Evolutionary conservation across 2,797 vertebrate genomes (phyloP).

Genomic region (Microctenopoma lineatum): DNA sequence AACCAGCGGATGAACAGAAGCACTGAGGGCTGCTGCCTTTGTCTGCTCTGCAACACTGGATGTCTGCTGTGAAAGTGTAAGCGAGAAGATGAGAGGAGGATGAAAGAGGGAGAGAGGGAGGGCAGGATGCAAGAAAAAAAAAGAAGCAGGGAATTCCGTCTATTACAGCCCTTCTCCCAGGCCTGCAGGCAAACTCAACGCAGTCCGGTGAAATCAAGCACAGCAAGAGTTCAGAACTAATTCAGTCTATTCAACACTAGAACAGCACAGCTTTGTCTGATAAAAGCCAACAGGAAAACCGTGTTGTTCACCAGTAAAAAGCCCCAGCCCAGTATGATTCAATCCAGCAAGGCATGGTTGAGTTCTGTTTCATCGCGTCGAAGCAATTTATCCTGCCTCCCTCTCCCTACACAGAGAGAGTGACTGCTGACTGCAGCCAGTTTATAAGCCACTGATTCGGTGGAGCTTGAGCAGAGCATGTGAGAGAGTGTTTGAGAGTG

Average conservation of each 20-base stretch:
- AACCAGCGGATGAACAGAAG: conserved; percentile 63
- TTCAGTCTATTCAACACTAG: conserved; percentile 40
- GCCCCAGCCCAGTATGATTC: conserved; percentile 33
- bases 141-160: conserved; percentile 65
- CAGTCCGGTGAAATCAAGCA: conserved; percentile 38
- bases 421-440: conserved; percentile 83
- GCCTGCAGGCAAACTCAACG: conserved; percentile 52
- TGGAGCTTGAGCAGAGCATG: conserved; percentile 59
- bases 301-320: conserved; percentile 30
- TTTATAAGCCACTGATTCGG: conserved; percentile 83
- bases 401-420: conserved; percentile 66
- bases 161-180: conserved; percentile 50
- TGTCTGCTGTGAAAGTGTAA: conserved; percentile 71
- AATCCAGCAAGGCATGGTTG: conserved; percentile 50
- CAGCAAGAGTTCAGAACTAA: conserved; percentile 57
- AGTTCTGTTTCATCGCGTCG: conserved; percentile 55
- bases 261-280: conserved; percentile 23
- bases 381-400: conserved; percentile 67
- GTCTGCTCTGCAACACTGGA: conserved; percentile 76
- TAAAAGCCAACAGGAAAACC: conserved; percentile 18
- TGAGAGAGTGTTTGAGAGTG: conserved; percentile 1
- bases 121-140: conserved; percentile 36
- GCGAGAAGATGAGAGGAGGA: conserved; percentile 68
- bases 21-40: conserved; percentile 73
- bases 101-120: conserved; percentile 58